Evolutionary conservation across 1,140 invertebrate genomes (phyloP), one percentile per base, ranked within the genome.

Genomic region (Idris sp.): DNA sequence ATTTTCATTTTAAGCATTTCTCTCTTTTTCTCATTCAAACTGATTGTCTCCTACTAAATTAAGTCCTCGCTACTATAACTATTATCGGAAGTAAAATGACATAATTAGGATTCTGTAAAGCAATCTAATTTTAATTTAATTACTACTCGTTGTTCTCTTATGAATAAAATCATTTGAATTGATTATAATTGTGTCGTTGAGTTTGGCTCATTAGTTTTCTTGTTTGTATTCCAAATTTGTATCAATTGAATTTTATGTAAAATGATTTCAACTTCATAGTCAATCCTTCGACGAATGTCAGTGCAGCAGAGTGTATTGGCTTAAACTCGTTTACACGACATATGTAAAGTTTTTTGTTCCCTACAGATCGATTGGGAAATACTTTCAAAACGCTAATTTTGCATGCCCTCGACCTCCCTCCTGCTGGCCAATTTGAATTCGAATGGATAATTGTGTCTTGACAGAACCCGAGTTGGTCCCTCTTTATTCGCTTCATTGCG

Each of bases 351-450:
- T 69, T 38, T 36, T 18, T 15, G 18, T 36, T 14, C 26, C 67
- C 48, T 38, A 43, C 40, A 11, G 53, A n/a, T 56, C 28, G 26
- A 9, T 26, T 33, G 14, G 28, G 11, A 48, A 62, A 56, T 56
- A 62, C 41, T 71, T 71, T 62, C 38, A 71, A 62, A 71, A 61
- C 67, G 67, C 67, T 71, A 71, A 71, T 71, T 71, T 56, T n/a
- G 33, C 38, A 2, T 26, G 26, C 22, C 35, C 22, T 13, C 36
- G 1, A 15, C 11, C 36, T 28, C 33, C 7, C 31, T 25, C 22
- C 46, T 9, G 7, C 10, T 15, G 19, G 56, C 48, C 56, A 62
- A 71, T 71, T 62, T 62, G 40, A 62, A 61, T 71, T 62, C 49
- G 33, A 62, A 71, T 33, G 56, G 58, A 62, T 72, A 72, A 72